phyloP scores from a whole-genome alignment of 2,888 invertebrate genomes.

The Scrobipalpa atriplicella region DNA sequence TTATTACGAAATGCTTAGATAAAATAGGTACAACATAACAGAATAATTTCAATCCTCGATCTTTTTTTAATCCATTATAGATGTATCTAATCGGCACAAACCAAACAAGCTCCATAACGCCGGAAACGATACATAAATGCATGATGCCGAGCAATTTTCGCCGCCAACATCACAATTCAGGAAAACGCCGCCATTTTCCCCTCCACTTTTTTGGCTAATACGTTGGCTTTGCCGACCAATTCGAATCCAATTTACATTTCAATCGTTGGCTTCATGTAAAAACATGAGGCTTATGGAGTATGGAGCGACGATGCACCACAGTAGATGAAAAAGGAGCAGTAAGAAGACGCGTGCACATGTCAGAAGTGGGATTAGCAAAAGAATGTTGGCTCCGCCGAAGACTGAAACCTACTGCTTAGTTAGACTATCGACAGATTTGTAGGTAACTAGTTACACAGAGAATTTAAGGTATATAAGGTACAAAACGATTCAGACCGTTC shows the following conservation, averaged over 20 bases:
- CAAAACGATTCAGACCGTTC: too few relatives aligned
- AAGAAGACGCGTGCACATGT: background rate
- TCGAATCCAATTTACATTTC: slow-evolving; percentile 76
- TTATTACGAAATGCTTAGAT: too few relatives aligned
- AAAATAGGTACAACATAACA: too few relatives aligned
- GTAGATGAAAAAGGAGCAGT: background rate
- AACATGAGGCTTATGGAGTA: slow-evolving; percentile 65
- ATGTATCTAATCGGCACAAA: slow-evolving; percentile 9
- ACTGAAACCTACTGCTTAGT: too few relatives aligned
- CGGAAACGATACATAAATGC: slow-evolving; percentile 36
- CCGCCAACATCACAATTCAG: slow-evolving; percentile 54
- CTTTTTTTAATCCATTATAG: slow-evolving; percentile 1
- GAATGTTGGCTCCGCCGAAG: too few relatives aligned
- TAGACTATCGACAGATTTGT: too few relatives aligned
- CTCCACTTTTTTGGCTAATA: slow-evolving; percentile 59
- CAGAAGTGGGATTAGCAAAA: too few relatives aligned
- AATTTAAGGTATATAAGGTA: too few relatives aligned
- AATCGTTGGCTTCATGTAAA: slow-evolving; percentile 73
- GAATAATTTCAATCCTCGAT: background rate
- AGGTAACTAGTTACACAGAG: too few relatives aligned
- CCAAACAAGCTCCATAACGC: slow-evolving; percentile 10
- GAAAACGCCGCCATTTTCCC: slow-evolving; percentile 54
- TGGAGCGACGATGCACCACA: slow-evolving; percentile 47
- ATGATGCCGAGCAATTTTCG: slow-evolving; percentile 51
- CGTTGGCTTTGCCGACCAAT: slow-evolving; percentile 70